A percentile compares a stretch with the other conserved stretches of the same genome.
Conservation (phyloP, 2,113 vertebrate genomes). For the Anhinga rufa region DNA sequence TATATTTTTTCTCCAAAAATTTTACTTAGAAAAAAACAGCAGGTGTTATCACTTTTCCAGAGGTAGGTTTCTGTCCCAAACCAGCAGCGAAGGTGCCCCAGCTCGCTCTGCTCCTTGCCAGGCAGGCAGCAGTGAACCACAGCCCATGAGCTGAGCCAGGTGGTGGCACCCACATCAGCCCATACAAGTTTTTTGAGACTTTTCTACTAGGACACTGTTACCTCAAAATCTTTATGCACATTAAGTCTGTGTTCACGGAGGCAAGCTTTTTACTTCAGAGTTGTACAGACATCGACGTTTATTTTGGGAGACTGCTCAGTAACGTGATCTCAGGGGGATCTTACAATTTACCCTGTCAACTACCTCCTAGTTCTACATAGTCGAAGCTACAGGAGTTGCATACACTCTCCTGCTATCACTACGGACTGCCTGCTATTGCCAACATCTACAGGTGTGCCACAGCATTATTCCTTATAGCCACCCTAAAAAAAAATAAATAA, state of each 20-base stretch:
- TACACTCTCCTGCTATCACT: not conserved
- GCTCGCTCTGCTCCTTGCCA: not conserved
- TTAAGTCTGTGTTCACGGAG: not conserved
- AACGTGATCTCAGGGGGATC: not conserved
- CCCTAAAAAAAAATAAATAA: not conserved
- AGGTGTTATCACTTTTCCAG: slow-evolving; percentile 58
- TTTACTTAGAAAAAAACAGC: slow-evolving; percentile 51
- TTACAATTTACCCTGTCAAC: not conserved
- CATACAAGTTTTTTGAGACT: not conserved
- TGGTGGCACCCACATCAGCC: not conserved
- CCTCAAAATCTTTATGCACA: not conserved
- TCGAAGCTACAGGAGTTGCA: not conserved
- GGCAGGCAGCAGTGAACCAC: not conserved
- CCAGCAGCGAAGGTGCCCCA: slow-evolving; percentile 1
- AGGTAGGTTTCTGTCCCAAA: slow-evolving; percentile 39
- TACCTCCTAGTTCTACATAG: not conserved
- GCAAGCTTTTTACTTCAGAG: not conserved
- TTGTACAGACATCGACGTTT: not conserved
- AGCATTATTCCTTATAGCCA: not conserved
- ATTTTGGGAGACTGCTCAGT: not conserved
- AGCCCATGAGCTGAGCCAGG: rapidly evolving
- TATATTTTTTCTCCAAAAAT: slow-evolving; percentile 56
- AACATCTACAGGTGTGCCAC: not conserved
- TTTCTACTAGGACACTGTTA: not conserved
- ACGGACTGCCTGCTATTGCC: not conserved